Evolutionary conservation across 2,113 vertebrate genomes (phyloP).

Genomic region (Oreochromis tanganicae): DNA sequence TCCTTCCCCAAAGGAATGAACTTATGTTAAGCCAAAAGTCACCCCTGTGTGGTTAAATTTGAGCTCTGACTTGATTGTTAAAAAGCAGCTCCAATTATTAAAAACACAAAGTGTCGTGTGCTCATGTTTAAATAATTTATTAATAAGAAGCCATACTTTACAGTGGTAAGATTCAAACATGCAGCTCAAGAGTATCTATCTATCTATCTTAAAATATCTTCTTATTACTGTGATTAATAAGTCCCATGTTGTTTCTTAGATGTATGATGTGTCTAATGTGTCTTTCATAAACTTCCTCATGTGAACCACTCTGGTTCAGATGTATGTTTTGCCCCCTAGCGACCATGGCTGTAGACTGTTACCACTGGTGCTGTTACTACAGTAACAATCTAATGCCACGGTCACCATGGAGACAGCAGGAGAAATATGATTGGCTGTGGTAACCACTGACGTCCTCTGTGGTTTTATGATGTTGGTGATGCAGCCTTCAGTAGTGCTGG

Average conservation of each 20-base stretch:
- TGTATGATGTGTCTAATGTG: neutral
- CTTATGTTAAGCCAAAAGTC: neutral
- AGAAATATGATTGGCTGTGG: slow-evolving; percentile 68
- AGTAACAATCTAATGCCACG: slow-evolving; percentile 99
- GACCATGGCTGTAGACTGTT: slow-evolving; percentile 99
- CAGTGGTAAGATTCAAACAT: neutral
- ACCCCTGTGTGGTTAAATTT: neutral
- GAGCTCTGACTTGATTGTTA: neutral
- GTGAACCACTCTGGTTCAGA: slow-evolving; percentile 35
- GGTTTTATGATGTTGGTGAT: slow-evolving; percentile 48
- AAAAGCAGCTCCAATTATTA: neutral
- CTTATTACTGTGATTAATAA: neutral
- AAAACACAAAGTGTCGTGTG: neutral
- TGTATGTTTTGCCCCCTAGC: slow-evolving; percentile 79
- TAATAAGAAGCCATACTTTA: neutral
- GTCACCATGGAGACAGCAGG: slow-evolving; percentile 82
- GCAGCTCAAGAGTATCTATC: neutral
- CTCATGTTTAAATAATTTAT: slow-evolving; percentile 9
- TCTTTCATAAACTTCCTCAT: neutral
- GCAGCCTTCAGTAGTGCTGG: slow-evolving; percentile 48
- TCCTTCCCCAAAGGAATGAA: neutral
- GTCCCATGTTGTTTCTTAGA: neutral
- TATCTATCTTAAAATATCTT: neutral
- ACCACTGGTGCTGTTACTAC: slow-evolving; percentile 87
- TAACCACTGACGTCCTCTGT: slow-evolving; percentile 68